Evolutionary conservation across 2,797 vertebrate genomes (phyloP).

Genomic region (Rallus crepitans): DNA sequence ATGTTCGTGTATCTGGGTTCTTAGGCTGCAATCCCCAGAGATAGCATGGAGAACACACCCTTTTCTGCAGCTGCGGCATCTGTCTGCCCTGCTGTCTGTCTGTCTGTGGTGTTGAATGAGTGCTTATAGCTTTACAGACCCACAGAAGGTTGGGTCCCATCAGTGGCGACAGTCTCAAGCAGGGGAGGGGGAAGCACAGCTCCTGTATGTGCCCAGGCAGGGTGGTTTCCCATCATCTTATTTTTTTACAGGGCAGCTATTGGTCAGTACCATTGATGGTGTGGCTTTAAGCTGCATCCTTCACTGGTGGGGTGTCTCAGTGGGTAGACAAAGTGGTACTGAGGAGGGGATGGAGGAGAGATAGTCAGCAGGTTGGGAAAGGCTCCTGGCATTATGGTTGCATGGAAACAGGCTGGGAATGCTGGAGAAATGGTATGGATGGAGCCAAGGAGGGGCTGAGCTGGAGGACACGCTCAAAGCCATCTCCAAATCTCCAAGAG

Average conservation of each 20-base stretch:
- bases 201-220: neutral
- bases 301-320: neutral
- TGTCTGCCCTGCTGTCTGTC: neutral
- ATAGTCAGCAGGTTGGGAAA: neutral
- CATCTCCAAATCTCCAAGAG: neutral
- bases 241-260: neutral
- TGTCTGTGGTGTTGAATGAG: neutral
- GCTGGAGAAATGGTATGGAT: neutral
- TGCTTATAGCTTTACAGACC: neutral
- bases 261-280: neutral
- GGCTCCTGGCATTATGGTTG: fast-evolving
- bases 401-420: neutral
- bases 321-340: neutral
- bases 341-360: neutral
- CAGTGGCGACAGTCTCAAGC: neutral
- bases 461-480: fast-evolving
- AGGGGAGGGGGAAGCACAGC: neutral
- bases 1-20: fast-evolving
- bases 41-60: neutral
- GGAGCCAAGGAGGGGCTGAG: neutral
- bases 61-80: neutral
- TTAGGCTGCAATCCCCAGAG: neutral
- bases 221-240: neutral
- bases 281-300: neutral
- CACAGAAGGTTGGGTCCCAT: neutral